Evolutionary conservation across 2,888 invertebrate genomes (phyloP), one percentile per base, ranked within the genome.

Genomic region (Cylindroiulus punctatus): DNA sequence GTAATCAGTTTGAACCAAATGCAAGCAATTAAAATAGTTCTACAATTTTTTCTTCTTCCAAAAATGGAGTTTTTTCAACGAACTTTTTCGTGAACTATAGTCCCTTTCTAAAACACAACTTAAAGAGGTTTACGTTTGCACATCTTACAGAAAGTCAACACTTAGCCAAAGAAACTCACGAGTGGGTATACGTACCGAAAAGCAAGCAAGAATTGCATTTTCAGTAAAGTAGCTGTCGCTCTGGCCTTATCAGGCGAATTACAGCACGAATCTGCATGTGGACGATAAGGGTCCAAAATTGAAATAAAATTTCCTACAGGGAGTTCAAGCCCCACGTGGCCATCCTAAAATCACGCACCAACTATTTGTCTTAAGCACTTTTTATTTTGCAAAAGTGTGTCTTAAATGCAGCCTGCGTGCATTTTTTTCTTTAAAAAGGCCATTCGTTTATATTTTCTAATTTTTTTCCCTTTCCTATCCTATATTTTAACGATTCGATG

Each of bases 251-350:
- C 83, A 83, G 83, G 12, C 83, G 44, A 42, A 83, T 83, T 83
- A 83, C 83, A 83, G 83, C n/a, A 40, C 83, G 83, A 83, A 83
- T 83, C 83, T 83, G 83, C 83, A 83, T 83, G 40, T 83, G 83
- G 83, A 83, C 83, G 83, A 83, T 83, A 83, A 83, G 42, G 44
- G 44, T 44, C 42, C 44, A 44, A 44, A 42, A 83, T 44, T 83
- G 44, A 83, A 44, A 42, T 83, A 40, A 83, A 83, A 83, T 44
- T 44, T 83, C 83, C 44, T 40, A 83, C n/a, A 14, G 83, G 83
- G 83, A 42, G 40, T 83, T 83, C 10, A 83, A 22, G 40, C 44
- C 83, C 40, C 83, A 12, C 32, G 83, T 83, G 83, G 83, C 44
- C 83, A 83, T 83, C 40, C 83, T 1, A 83, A 83, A 76, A 44